phyloP scores from a whole-genome alignment of 2,113 vertebrate species.

The Ctenomys sociabilis region DNA sequence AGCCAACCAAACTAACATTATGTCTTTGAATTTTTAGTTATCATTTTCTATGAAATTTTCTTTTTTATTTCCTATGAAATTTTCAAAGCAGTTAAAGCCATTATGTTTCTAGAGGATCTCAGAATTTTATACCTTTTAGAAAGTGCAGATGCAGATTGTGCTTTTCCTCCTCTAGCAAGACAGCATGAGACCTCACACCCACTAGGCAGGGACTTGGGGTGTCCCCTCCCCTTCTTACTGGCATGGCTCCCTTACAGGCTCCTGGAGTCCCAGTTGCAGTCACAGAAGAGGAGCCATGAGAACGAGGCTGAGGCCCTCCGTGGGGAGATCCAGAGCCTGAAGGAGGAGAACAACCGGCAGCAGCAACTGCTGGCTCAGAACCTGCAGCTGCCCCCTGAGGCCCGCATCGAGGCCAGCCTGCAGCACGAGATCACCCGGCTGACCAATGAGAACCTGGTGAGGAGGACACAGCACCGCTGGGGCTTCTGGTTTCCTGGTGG shows the following conservation, averaged over 20 bases:
- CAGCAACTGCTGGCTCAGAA: conserved; percentile 98
- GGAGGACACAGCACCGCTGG: neutral
- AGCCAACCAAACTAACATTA: neutral
- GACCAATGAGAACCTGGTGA: conserved; percentile 98
- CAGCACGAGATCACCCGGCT: conserved; percentile 99
- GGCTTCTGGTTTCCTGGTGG: neutral
- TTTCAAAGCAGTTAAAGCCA: conserved; percentile 33
- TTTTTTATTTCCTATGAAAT: conserved; percentile 2
- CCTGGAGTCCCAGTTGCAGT: conserved; percentile 96
- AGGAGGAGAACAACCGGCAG: conserved; percentile 98
- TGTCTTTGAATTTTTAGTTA: neutral
- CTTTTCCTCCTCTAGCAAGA: conserved; percentile 70
- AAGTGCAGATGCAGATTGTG: neutral
- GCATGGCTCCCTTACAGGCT: conserved; percentile 86
- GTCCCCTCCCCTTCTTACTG: neutral
- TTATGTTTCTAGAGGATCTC: neutral
- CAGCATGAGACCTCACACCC: conserved; percentile 62
- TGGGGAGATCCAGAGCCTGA: conserved; percentile 95
- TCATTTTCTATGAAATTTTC: conserved; percentile 13
- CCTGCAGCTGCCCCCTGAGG: conserved; percentile 97
- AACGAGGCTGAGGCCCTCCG: conserved; percentile 92
- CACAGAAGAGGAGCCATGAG: conserved; percentile 94
- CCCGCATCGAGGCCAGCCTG: conserved; percentile 97
- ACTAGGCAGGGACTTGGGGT: neutral
- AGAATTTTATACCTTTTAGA: conserved; percentile 44